Percentiles rank a stretch among this genome's conserved stretches.
Evolutionary conservation across 2,113 vertebrate genomes (phyloP).

Genomic region (Strix aluco): DNA sequence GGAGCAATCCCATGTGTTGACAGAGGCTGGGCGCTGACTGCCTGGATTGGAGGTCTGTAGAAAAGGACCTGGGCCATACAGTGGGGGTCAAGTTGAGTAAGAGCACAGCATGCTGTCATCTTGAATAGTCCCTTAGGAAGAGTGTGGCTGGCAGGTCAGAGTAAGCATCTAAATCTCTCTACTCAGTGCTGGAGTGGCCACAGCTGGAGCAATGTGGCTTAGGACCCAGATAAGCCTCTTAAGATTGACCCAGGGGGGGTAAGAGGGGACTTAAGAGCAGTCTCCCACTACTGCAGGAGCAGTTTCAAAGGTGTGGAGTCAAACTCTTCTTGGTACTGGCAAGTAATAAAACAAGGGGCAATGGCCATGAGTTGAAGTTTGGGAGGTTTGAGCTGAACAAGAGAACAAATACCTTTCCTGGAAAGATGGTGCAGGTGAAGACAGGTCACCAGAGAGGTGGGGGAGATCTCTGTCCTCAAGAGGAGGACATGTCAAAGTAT

Average conservation of each 20-base stretch:
- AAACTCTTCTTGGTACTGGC: neutral
- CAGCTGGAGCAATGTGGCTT: neutral
- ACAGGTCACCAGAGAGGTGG: neutral
- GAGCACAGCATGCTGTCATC: neutral
- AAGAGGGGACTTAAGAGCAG: neutral
- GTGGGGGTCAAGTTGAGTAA: neutral
- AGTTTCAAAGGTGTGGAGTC: neutral
- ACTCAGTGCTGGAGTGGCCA: neutral
- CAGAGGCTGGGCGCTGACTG: neutral
- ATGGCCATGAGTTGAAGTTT: neutral
- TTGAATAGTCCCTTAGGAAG: neutral
- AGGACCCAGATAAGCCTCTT: no score
- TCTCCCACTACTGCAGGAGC: neutral
- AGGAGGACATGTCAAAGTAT: neutral
- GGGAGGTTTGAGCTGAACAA: neutral
- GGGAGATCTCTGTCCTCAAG: neutral
- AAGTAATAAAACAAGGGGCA: neutral
- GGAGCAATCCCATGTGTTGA: neutral
- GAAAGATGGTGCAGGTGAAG: neutral
- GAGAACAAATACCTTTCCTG: neutral
- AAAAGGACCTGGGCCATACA: neutral
- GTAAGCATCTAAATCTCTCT: neutral
- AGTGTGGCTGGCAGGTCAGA: neutral
- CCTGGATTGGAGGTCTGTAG: neutral
- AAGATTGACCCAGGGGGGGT: neutral